Evolutionary conservation across 2,113 vertebrate species (phyloP).

Genomic region (Callorhinus ursinus): DNA sequence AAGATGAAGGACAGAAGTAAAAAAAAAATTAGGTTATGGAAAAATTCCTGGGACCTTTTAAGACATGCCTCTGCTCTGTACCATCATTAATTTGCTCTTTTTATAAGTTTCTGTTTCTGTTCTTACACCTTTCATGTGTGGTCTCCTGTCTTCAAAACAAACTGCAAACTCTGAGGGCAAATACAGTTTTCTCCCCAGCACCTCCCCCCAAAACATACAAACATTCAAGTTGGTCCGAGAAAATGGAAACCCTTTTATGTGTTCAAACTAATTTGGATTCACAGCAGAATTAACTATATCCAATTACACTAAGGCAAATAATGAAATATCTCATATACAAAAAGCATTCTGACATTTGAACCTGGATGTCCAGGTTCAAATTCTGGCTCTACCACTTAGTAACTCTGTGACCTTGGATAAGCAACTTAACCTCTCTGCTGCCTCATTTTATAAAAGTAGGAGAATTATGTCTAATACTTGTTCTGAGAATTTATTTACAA

Average conservation of each 20-base stretch:
- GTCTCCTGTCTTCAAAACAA: background rate
- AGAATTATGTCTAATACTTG: background rate
- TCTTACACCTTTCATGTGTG: background rate
- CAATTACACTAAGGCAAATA: background rate
- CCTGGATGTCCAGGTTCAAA: background rate
- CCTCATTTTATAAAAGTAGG: background rate
- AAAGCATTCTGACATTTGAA: background rate
- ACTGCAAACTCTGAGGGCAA: background rate
- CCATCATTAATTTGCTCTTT: constrained; percentile 28
- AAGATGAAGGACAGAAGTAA: constrained; percentile 9
- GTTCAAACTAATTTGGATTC: constrained; percentile 28
- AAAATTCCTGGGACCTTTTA: constrained; percentile 24
- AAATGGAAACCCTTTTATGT: background rate
- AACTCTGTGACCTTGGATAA: background rate
- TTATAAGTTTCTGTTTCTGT: background rate
- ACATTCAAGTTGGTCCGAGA: background rate
- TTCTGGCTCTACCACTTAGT: background rate
- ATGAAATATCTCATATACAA: background rate
- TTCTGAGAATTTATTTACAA: constrained; percentile 38
- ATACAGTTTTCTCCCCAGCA: background rate
- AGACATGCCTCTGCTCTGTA: background rate
- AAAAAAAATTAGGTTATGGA: background rate
- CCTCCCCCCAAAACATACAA: background rate
- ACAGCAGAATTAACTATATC: background rate
- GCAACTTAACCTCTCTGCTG: background rate